Percentiles rank a stretch among this genome's conserved stretches.
Conservation (phyloP, 2,888 invertebrate genomes). For the Athripsodes cinereus region DNA sequence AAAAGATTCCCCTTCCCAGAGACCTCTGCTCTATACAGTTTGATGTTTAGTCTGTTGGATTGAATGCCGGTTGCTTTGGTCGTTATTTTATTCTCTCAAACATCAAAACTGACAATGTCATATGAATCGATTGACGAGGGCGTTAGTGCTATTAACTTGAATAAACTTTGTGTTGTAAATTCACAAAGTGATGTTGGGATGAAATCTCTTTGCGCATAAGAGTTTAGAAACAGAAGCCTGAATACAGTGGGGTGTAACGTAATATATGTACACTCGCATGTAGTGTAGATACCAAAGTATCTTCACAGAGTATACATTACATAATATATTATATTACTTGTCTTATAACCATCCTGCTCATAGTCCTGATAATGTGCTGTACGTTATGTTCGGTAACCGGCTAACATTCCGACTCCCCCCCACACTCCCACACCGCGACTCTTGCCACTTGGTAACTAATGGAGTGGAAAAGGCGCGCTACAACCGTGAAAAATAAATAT, state of each 20-base stretch:
- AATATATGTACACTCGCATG: too few species aligned
- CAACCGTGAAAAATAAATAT: neutral
- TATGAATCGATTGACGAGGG: slow-evolving; percentile 6
- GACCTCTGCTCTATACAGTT: slow-evolving; percentile 20
- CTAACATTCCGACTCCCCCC: too few species aligned
- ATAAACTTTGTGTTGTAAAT: neutral
- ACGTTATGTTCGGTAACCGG: too few species aligned
- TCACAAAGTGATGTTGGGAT: slow-evolving; percentile 2
- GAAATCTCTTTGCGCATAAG: neutral
- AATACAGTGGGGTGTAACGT: too few species aligned
- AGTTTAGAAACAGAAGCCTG: neutral
- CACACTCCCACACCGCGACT: too few species aligned
- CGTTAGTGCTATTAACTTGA: slow-evolving; percentile 9
- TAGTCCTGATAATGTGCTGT: too few species aligned
- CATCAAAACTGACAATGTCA: slow-evolving; percentile 11
- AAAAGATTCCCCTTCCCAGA: slow-evolving; percentile 19
- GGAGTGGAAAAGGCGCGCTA: neutral
- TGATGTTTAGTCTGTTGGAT: slow-evolving; percentile 23
- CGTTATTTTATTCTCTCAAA: slow-evolving; percentile 9
- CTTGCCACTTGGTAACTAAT: neutral
- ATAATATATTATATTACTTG: too few species aligned
- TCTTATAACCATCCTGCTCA: too few species aligned
- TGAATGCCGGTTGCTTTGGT: slow-evolving; percentile 16
- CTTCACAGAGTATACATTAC: too few species aligned
- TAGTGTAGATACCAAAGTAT: too few species aligned